Evolutionary conservation across 2,113 vertebrate genomes (phyloP), one percentile per base, ranked within the genome.

Genomic region (Lepus timidus): DNA sequence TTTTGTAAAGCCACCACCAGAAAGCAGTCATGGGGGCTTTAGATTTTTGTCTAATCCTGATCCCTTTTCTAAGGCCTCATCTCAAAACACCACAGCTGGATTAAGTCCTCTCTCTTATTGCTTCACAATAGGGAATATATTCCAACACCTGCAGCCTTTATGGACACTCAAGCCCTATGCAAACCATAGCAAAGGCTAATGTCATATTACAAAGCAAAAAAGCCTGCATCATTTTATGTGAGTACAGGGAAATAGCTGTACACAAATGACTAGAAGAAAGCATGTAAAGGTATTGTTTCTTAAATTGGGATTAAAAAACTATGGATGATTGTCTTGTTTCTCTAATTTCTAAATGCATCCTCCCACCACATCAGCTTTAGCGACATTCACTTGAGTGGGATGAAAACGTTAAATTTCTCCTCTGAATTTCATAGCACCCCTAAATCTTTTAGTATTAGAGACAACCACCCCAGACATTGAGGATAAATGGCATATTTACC

Each of bases 391-490:
- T 61, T 92, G 67, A 61, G 7, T 36, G 1, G 27, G 2, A 83
- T 65, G 31, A 91, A 91, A 81, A 25, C 49, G 67, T 22, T 70
- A 64, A 25, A 70, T 84, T 79, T 61, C 83, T 75, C 85, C 61
- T 84, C 36, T 39, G 3, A 95, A 71, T 88, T 91, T 86, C 70
- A 83, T 68, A 91, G 36, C 13, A 58, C 27, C 6, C 52, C 20
- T 74, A 29, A 36, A 67, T 61, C 31, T 90, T 90, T 29, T 29
- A 82, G 71, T n/a, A 61, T 62, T 70, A 6, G 73, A 78, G 31
- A 55, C 13, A 92, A 20, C 25, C 52, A 12, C 67, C 73, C 17
- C 33, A 85, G 36, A 93, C 23, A 61, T 19, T 89, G 68, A 70
- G 13, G 13, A 76, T 55, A 71, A 91, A 67, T 70, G 51, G 16